These are phyloP conservation scores for Elegia similella DNA, from an alignment of 2,888 invertebrate genomes.

Conservation along the genomic window DNA sequence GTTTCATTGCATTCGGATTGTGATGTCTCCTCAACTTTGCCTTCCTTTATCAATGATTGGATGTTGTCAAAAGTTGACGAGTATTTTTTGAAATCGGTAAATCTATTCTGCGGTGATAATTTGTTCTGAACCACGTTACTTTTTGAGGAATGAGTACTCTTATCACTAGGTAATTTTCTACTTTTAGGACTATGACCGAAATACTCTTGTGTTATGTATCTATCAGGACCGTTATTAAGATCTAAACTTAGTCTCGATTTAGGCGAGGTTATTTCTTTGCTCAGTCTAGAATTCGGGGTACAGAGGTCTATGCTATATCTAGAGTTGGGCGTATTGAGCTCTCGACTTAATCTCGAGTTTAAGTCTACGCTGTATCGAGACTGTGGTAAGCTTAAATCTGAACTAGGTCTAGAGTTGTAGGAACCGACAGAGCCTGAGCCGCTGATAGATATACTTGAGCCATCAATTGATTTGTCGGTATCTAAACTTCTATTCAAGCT, in stretches of 20 bases:
- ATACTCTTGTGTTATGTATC: slow-evolving; percentile 69
- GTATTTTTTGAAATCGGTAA: slow-evolving; percentile 85
- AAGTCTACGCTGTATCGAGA: slow-evolving; percentile 82
- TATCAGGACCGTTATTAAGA: slow-evolving; percentile 79
- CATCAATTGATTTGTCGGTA: slow-evolving; percentile 73
- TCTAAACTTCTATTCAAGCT: slow-evolving; percentile 72
- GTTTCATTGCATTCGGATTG: slow-evolving; percentile 79
- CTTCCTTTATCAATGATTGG: slow-evolving; percentile 87
- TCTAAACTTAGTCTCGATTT: slow-evolving; percentile 83
- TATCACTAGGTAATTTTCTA: slow-evolving; percentile 64
- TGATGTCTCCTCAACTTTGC: slow-evolving; percentile 82
- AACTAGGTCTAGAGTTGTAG: slow-evolving; percentile 83
- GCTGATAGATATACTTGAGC: slow-evolving; percentile 75
- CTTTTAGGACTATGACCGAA: slow-evolving; percentile 75
- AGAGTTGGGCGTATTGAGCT: slow-evolving; percentile 83
- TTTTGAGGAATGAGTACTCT: slow-evolving; percentile 48
- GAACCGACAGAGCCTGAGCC: slow-evolving; percentile 80
- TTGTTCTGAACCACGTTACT: slow-evolving; percentile 63
- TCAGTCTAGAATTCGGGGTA: slow-evolving; percentile 81
- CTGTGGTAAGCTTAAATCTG: slow-evolving; percentile 83
- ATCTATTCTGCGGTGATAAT: slow-evolving; percentile 79
- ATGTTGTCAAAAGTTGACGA: slow-evolving; percentile 90
- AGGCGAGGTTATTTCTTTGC: slow-evolving; percentile 81
- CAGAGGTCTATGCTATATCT: slow-evolving; percentile 86
- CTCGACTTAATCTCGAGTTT: slow-evolving; percentile 79